These are phyloP conservation scores for Nibea albiflora DNA, from an alignment of 2,113 vertebrate species.

Conservation along the genomic window DNA sequence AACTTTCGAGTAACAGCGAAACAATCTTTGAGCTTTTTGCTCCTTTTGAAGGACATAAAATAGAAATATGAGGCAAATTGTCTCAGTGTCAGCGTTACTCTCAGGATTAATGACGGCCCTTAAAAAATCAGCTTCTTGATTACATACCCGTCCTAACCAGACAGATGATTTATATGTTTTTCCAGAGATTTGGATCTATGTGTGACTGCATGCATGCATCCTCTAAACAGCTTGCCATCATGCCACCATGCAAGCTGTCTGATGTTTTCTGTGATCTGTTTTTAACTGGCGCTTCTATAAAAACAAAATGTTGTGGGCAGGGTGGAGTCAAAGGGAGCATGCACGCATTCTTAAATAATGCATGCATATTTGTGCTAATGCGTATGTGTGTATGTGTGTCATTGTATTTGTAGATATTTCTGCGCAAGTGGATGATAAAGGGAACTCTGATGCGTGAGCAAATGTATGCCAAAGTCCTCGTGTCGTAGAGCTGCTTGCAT, in stretches of 20 bases:
- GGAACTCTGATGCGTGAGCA: slow-evolving; percentile 11
- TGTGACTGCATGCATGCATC: slow-evolving; percentile 5
- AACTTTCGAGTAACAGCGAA: background rate
- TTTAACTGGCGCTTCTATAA: slow-evolving; percentile 19
- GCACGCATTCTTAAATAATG: slow-evolving; percentile 11
- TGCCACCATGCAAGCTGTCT: background rate
- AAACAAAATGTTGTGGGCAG: background rate
- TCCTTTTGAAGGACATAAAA: slow-evolving; percentile 3
- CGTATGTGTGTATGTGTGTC: background rate
- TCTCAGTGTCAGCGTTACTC: background rate
- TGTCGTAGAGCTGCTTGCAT: slow-evolving; percentile 45
- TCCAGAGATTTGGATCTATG: slow-evolving; percentile 9
- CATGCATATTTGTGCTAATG: slow-evolving; percentile 6
- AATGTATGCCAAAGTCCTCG: slow-evolving; percentile 38
- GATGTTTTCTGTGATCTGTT: background rate
- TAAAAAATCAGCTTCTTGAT: slow-evolving; percentile 37
- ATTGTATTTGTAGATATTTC: slow-evolving; percentile 12
- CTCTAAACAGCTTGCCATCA: background rate
- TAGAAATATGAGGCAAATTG: background rate
- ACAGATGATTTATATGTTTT: slow-evolving; percentile 36
- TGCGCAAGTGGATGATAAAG: slow-evolving; percentile 18
- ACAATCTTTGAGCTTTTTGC: background rate
- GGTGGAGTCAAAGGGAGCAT: background rate
- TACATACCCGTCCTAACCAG: slow-evolving; percentile 6
- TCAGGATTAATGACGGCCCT: slow-evolving; percentile 26